Evolutionary conservation across 2,888 invertebrate genomes (phyloP).

Genomic region (Meloe dianella): DNA sequence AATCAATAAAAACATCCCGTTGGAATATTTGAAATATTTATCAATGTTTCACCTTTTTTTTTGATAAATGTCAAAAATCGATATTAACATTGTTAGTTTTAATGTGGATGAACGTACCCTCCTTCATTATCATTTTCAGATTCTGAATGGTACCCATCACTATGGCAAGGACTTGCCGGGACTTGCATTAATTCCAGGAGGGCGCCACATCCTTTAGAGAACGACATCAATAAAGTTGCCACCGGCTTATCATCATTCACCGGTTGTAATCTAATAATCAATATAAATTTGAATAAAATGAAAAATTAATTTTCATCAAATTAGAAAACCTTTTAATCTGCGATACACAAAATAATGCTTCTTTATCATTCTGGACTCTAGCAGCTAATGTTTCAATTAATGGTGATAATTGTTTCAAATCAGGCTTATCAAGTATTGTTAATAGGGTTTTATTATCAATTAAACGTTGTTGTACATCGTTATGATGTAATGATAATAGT

Average conservation of each 20-base stretch:
- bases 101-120: slow-evolving; percentile 44
- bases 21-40: too few species aligned
- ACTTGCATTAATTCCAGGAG: slow-evolving; percentile 77
- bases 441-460: slow-evolving; percentile 91
- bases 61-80: too few species aligned
- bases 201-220: slow-evolving; percentile 75
- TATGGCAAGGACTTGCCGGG: slow-evolving; percentile 64
- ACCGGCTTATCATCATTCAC: slow-evolving; percentile 65
- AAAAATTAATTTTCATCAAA: not conserved
- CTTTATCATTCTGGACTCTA: slow-evolving; percentile 90
- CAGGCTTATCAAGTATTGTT: slow-evolving; percentile 83
- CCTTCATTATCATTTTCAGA: slow-evolving; percentile 64
- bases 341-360: slow-evolving; percentile 76
- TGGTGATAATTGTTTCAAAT: slow-evolving; percentile 74
- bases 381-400: slow-evolving; percentile 74
- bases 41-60: too few species aligned
- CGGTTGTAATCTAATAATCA: slow-evolving; percentile 52
- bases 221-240: slow-evolving; percentile 75
- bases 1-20: not conserved
- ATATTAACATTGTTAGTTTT: too few species aligned
- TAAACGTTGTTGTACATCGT: slow-evolving; percentile 86
- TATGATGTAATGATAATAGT: slow-evolving; percentile 80
- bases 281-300: not conserved
- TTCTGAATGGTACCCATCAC: slow-evolving; percentile 86
- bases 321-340: slow-evolving; percentile 64